Percentiles rank a stretch among this genome's conserved stretches.
phyloP scores from a whole-genome alignment of 1,140 invertebrate genomes.

The Monochamus saltuarius region DNA sequence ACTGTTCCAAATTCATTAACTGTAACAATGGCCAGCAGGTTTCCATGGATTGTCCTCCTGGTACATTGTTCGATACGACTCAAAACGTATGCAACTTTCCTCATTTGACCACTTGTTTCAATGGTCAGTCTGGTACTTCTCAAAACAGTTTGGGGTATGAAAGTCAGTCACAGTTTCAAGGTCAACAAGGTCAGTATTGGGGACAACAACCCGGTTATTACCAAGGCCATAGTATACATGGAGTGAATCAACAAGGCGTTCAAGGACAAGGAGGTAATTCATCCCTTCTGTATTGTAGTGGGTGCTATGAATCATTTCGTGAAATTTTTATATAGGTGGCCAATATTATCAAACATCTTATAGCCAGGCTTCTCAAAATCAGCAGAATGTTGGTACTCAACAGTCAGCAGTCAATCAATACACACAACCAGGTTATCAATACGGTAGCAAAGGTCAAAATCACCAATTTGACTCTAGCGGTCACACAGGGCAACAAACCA shows the following conservation, averaged over 20 bases:
- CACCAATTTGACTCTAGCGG: too few relatives aligned
- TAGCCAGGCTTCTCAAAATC: too few relatives aligned
- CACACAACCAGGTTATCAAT: too few relatives aligned
- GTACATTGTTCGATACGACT: constrained; percentile 64
- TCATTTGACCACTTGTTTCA: constrained; percentile 55
- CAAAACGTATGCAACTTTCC: constrained; percentile 63
- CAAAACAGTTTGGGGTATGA: background rate
- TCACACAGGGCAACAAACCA: too few relatives aligned
- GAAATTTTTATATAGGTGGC: too few relatives aligned
- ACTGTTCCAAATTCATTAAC: constrained; percentile 67
- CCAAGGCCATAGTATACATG: background rate
- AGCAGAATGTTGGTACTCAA: too few relatives aligned
- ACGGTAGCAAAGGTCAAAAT: too few relatives aligned
- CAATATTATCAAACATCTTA: background rate
- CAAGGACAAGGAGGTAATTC: background rate
- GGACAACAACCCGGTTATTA: background rate
- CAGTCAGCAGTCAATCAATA: too few relatives aligned
- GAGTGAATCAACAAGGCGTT: background rate
- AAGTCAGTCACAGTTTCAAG: background rate
- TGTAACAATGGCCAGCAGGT: constrained; percentile 61
- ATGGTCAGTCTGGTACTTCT: constrained; percentile 23
- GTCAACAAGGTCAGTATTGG: background rate
- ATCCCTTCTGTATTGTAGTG: background rate
- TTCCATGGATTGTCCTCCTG: constrained; percentile 63
- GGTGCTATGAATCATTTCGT: too few relatives aligned